Conservation (phyloP, 2,888 invertebrate genomes). For the Dioctria linearis region DNA sequence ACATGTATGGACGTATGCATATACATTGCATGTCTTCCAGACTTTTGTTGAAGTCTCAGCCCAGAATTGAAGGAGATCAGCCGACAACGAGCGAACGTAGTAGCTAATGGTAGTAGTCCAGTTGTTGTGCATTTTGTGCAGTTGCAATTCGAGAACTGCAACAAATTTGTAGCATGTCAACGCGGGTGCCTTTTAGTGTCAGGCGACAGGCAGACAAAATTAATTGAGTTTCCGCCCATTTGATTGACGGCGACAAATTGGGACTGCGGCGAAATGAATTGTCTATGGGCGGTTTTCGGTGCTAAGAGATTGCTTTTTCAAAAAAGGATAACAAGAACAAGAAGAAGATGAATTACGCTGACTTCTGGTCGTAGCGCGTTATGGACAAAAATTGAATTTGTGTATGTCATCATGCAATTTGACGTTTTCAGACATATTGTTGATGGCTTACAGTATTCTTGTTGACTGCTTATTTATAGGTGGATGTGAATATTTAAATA, state of each 20-base stretch:
- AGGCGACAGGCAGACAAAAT: constrained; percentile 45
- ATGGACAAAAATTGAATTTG: too few species aligned
- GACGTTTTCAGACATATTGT: too few species aligned
- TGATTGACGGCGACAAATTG: constrained; percentile 52
- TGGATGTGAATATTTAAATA: too few species aligned
- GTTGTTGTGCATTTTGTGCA: constrained; percentile 9
- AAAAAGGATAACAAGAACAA: too few species aligned
- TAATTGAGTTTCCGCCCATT: constrained; percentile 42
- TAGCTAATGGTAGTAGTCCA: constrained; percentile 21
- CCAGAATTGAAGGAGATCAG: background rate
- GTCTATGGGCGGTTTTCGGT: background rate
- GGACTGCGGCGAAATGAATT: constrained; percentile 35
- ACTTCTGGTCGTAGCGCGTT: too few species aligned
- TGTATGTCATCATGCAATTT: too few species aligned
- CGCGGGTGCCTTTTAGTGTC: constrained; percentile 53
- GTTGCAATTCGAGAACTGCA: constrained; percentile 31
- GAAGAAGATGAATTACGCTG: too few species aligned
- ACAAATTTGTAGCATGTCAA: constrained; percentile 51
- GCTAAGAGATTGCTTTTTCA: too few species aligned
- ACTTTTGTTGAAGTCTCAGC: constrained; percentile 5
- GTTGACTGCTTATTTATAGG: too few species aligned
- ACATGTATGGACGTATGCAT: background rate
- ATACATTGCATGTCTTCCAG: constrained; percentile 43
- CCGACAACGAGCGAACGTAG: background rate
- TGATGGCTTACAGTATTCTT: too few species aligned